Base-by-base conservation (phyloP, 2,113 vertebrate genomes). In the Phylloscopus whistleri region DNA sequence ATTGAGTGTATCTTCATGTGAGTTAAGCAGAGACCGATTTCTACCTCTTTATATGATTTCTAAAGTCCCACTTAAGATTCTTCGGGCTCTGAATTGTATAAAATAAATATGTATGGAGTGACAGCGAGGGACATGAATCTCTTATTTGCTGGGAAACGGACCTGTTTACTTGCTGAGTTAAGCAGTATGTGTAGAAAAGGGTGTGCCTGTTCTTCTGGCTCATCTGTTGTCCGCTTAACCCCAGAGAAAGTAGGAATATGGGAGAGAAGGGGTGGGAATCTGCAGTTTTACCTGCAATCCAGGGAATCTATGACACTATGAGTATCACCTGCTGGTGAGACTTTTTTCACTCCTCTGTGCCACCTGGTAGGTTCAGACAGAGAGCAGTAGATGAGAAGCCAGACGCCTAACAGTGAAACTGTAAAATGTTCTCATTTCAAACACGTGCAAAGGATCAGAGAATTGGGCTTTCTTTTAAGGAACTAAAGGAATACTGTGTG, bases 381-480 rank as follows among this genome's bases (percentile, higher is more conserved):
- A 80, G 35, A 48, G n/a, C 60, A 84, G 39, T 10, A 44, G 41
- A 84, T 56, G n/a, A 90, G 62, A 63, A 94, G 31, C 51, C 68
- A 91, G 72, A 74, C 9, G 10, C n/a, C n/a, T 46, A 59, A 67
- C 43, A 73, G 30, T 30, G 63, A 87, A 85, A 58, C 33, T 59
- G 27, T 43, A 46, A 94, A 87, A 77, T 76, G 8, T 69, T 91
- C 62, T 91, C 23, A 59, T 90, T 92, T 94, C 3, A 1, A 88
- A 70, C 59, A 55, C 27, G 43, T 85, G 46, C 70, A 79, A 75
- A 84, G 49, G 55, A 44, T 52, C 59, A 43, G 59, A 76, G 35
- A 83, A 93, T 74, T 44, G 70, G 27, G 33, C 33, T 76, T 95
- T 96, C 79, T 96, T 94, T 89, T 74, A 94, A 91, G 56, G 27